phyloP scores from a whole-genome alignment of 2,888 invertebrate species.

The Podabrus alpinus region DNA sequence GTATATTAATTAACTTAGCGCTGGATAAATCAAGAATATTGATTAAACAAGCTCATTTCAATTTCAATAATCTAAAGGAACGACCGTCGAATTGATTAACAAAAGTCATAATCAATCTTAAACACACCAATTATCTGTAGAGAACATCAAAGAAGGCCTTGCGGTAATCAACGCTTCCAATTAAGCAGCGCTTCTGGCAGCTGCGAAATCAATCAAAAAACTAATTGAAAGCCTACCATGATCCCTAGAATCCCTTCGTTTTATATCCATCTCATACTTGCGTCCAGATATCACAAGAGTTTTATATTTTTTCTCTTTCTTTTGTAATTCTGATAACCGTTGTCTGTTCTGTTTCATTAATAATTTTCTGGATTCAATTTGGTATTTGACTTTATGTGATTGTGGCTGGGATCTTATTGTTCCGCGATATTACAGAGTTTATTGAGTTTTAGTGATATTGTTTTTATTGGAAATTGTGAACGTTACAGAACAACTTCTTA shows the following conservation, averaged over 20 bases:
- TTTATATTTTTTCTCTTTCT: conserved; percentile 28
- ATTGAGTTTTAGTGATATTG: conserved; percentile 52
- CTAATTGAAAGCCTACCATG: conserved; percentile 56
- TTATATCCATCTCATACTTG: conserved; percentile 31
- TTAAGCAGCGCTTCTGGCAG: conserved; percentile 54
- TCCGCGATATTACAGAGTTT: conserved; percentile 51
- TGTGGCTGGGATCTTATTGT: conserved; percentile 50
- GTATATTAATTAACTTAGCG: conserved; percentile 24
- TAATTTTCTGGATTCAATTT: conserved; percentile 54
- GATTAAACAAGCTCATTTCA: conserved; percentile 32
- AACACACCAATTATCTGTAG: conserved; percentile 54
- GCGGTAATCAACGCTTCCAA: conserved; percentile 56
- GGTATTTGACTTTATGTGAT: conserved; percentile 53
- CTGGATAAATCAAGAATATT: conserved; percentile 27
- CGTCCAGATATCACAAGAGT: conserved; percentile 12
- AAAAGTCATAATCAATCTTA: conserved; percentile 56
- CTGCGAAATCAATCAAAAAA: conserved; percentile 57
- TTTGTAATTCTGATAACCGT: conserved; percentile 37
- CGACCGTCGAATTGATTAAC: conserved; percentile 46
- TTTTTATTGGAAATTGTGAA: conserved; percentile 47
- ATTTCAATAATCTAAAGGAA: conserved; percentile 33
- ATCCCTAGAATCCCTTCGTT: conserved; percentile 50
- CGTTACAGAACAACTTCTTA: conserved; percentile 39
- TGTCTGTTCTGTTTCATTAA: conserved; percentile 53
- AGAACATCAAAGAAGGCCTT: conserved; percentile 52